Base-by-base conservation (phyloP, 2,113 vertebrate genomes). In the Prochilodus magdalenae region DNA sequence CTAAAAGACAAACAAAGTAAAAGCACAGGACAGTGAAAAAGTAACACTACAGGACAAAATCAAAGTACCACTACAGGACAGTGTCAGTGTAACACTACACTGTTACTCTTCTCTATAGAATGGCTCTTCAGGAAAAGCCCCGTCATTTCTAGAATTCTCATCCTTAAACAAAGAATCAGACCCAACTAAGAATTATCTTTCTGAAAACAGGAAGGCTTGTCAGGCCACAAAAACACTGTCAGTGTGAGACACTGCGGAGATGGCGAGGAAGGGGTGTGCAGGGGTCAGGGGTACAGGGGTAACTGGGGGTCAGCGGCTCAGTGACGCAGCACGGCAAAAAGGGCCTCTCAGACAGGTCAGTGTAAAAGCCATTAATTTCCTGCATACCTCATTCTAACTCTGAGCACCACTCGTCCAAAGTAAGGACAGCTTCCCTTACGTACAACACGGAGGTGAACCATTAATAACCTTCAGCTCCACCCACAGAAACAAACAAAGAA, bases 201-300 rank as follows among this genome's bases (percentile, higher is more conserved):
- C 75, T 75, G 84, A 33, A 69, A 82, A 85, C 55, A 75, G 80
- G 75, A 85, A 85, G 70, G 18, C 53, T 73, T 7, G 44, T 66
- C 49, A 67, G 75, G 81, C 72, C 51, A 82, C 75, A 63, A 82
- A 76, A 83, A 83, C 77, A 86, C 22, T 49, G 27, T 60, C 57
- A 60, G 40, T 12, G 12, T 81, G 71, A 53, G 71, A 22, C n/a
- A n/a, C n/a, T n/a, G 53, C 0, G 53, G 12, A 36, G 81, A 73
- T 74, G 66, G 40, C n/a, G 63, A 76, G 75, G 77, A 80, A 40
- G 36, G 22, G 51, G 55, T 15, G 62, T 51, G 44, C 53, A 7
- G 53, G 53, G 53, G 60, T 76, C 80, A 71, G 24, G 73, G 47
- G 73, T 73, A 49, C 65, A 73, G 66, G 33, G 66, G 66, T 44